A percentile compares a stretch with the other conserved stretches of the same genome.
These are phyloP conservation scores for Myoxocephalus aenaeus DNA, from an alignment of 2,797 vertebrate genomes.

Conservation along the genomic window DNA sequence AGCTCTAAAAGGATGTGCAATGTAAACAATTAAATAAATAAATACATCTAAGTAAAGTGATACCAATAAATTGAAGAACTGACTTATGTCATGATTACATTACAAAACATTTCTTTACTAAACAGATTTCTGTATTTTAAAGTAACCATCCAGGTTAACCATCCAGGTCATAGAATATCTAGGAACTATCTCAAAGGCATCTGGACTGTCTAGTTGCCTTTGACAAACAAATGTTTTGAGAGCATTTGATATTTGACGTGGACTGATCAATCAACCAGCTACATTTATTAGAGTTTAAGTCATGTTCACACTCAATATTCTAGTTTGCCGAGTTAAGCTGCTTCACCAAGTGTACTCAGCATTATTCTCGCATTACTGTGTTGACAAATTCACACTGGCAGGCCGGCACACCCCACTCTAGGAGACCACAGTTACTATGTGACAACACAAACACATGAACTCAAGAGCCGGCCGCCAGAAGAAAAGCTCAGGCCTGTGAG, in stretches of 20 bases:
- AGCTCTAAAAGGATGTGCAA: not conserved
- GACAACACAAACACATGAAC: constrained; percentile 75
- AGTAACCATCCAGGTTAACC: not conserved
- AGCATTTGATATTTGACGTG: not conserved
- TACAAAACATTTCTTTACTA: not conserved
- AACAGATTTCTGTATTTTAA: not conserved
- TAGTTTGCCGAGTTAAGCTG: not conserved
- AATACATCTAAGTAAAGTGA: not conserved
- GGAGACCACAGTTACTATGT: constrained; percentile 75
- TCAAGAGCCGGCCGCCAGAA: constrained; percentile 3
- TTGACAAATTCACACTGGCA: constrained; percentile 59
- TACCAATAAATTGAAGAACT: not conserved
- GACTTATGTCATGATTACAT: not conserved
- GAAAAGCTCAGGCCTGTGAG: constrained; percentile 51
- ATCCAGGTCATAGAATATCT: not conserved
- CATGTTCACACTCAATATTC: not conserved
- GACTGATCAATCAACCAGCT: not conserved
- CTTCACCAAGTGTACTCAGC: constrained; percentile 17
- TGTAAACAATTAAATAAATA: not conserved
- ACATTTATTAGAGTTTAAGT: not conserved
- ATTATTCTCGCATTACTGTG: constrained; percentile 44
- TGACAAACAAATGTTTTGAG: not conserved
- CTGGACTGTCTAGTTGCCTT: not conserved
- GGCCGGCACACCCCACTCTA: constrained; percentile 49
- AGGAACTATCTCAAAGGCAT: not conserved